Conservation (phyloP, 2,888 invertebrate genomes). For the Plagodis pulveraria region DNA sequence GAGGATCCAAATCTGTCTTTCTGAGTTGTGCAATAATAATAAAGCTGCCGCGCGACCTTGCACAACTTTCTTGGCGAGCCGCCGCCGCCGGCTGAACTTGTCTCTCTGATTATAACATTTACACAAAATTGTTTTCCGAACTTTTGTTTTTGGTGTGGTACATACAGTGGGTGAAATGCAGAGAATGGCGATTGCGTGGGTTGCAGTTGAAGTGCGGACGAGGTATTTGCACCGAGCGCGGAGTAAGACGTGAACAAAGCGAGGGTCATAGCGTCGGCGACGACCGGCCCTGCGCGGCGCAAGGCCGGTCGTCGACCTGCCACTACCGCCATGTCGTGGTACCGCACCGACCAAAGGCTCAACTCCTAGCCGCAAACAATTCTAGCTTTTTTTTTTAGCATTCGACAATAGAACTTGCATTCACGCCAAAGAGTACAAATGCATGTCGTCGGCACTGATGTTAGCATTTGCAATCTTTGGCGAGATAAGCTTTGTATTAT, state of each 20-base stretch:
- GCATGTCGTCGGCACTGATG: slow-evolving; percentile 23
- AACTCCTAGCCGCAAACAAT: slow-evolving; percentile 40
- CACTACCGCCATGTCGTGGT: slow-evolving; percentile 46
- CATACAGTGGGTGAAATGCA: slow-evolving; percentile 38
- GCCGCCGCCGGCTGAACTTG: slow-evolving; percentile 54
- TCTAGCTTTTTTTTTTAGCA: slow-evolving; percentile 53
- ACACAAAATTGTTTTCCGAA: slow-evolving; percentile 19
- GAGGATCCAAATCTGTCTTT: slow-evolving; percentile 74
- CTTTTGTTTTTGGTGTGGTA: slow-evolving; percentile 18
- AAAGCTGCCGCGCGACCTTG: slow-evolving; percentile 74
- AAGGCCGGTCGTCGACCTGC: slow-evolving; percentile 82
- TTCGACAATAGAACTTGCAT: slow-evolving; percentile 37
- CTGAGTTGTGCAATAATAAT: slow-evolving; percentile 78
- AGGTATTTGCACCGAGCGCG: slow-evolving; percentile 48
- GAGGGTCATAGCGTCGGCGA: slow-evolving; percentile 63
- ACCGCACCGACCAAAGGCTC: slow-evolving; percentile 53
- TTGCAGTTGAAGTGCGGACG: slow-evolving; percentile 45
- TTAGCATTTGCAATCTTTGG: slow-evolving; percentile 25
- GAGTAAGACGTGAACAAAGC: slow-evolving; percentile 65
- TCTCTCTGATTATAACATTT: slow-evolving; percentile 41
- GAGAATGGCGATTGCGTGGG: slow-evolving; percentile 49
- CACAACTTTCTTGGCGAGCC: slow-evolving; percentile 70
- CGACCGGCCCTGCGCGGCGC: slow-evolving; percentile 70
- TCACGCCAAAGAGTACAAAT: slow-evolving; percentile 31
- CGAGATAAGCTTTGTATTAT: too few species aligned